A percentile compares a stretch with the other conserved stretches of the same genome.
phyloP scores from a whole-genome alignment of 2,888 invertebrate genomes.

The Pollenia griseotomentosa region DNA sequence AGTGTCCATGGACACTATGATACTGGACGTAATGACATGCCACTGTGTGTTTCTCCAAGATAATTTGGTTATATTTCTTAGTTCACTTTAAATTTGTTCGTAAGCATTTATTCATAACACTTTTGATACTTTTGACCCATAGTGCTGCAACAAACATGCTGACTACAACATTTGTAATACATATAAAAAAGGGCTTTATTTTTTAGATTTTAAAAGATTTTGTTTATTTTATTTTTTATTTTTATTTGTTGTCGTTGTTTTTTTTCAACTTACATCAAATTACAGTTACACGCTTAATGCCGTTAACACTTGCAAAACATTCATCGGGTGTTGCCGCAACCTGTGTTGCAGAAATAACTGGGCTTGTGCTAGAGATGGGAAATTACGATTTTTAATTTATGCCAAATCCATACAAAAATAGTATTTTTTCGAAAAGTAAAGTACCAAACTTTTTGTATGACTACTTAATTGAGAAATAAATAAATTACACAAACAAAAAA shows the following conservation, averaged over 20 bases:
- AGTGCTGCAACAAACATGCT: conserved; percentile 13
- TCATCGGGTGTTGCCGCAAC: conserved; percentile 34
- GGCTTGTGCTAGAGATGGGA: too few species aligned
- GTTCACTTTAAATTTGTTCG: too few species aligned
- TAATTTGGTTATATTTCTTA: too few species aligned
- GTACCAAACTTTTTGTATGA: too few species aligned
- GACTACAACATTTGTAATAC: conserved; percentile 31
- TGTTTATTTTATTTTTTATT: conserved; percentile 39
- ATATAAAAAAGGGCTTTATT: conserved; percentile 23
- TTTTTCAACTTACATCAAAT: conserved; percentile 61
- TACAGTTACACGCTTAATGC: conserved; percentile 69
- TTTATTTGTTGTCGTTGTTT: conserved; percentile 41
- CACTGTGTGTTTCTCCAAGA: too few species aligned
- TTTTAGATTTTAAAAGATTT: conserved; percentile 23
- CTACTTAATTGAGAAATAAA: too few species aligned
- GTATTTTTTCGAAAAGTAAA: too few species aligned
- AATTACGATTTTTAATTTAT: too few species aligned
- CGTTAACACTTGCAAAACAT: conserved; percentile 47
- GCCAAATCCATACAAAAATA: too few species aligned
- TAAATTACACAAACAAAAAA: too few species aligned
- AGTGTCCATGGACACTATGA: too few species aligned
- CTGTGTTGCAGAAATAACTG: background rate
- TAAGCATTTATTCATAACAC: background rate
- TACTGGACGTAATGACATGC: too few species aligned
- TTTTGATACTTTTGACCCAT: conserved; percentile 15